These are phyloP conservation scores for Lepidurus couesii DNA, from an alignment of 1,140 invertebrate genomes.

Conservation along the genomic window DNA sequence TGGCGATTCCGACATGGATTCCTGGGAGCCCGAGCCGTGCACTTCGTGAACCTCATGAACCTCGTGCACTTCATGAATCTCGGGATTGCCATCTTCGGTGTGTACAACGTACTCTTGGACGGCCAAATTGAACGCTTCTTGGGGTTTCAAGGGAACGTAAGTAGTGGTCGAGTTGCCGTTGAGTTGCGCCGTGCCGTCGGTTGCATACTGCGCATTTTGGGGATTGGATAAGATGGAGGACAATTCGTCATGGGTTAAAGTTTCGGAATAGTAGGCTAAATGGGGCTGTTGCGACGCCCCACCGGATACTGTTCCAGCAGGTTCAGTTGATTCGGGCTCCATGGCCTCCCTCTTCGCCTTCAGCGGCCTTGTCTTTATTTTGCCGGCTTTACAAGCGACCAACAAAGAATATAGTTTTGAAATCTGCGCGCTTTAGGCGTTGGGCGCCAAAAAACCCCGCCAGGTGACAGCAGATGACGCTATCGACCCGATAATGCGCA, in stretches of 20 bases:
- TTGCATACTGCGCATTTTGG: background rate
- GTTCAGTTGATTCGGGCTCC: background rate
- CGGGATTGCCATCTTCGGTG: background rate
- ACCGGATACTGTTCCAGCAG: conserved; percentile 1
- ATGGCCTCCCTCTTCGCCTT: background rate
- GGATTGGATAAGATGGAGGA: background rate
- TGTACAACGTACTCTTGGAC: background rate
- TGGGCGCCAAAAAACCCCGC: background rate
- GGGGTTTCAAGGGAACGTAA: background rate
- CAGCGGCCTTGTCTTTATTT: background rate
- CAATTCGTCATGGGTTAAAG: background rate
- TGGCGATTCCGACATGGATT: background rate
- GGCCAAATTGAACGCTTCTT: background rate
- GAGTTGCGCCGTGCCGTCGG: background rate
- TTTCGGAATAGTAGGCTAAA: background rate
- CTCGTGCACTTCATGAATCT: background rate
- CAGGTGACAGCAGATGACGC: background rate
- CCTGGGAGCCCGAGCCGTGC: background rate
- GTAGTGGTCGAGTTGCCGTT: conserved; percentile 1
- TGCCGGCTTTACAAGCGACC: background rate
- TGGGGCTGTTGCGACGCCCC: background rate
- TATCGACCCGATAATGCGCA: background rate
- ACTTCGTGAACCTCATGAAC: conserved; percentile 16
- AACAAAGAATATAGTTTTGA: background rate
- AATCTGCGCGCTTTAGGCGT: background rate